Conservation (phyloP, 2,888 invertebrate species). For the Sipha maydis region DNA sequence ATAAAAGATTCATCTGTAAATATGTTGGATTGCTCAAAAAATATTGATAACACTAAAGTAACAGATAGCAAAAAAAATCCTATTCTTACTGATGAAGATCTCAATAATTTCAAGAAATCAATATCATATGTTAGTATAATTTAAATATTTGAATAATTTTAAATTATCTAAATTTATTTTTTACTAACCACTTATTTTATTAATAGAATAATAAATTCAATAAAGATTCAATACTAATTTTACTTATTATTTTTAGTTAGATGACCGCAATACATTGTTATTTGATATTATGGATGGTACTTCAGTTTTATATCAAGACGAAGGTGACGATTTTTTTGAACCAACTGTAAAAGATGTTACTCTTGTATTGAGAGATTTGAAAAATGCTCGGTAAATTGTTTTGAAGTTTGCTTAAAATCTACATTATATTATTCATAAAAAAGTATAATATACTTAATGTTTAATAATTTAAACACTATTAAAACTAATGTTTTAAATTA, state of each 20-base stretch:
- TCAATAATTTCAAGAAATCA: constrained; percentile 47
- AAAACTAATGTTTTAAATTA: too few relatives aligned
- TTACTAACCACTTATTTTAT: too few relatives aligned
- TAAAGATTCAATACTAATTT: neutral
- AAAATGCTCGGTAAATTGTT: constrained; percentile 69
- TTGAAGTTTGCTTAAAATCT: neutral
- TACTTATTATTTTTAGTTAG: constrained; percentile 71
- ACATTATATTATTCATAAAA: neutral
- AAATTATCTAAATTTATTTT: neutral
- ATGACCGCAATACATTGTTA: constrained; percentile 79
- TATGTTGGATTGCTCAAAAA: neutral
- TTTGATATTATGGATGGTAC: constrained; percentile 75
- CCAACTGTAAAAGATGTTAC: constrained; percentile 85
- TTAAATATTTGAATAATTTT: neutral
- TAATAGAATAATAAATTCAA: neutral
- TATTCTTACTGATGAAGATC: constrained; percentile 48
- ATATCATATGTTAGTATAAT: constrained; percentile 55
- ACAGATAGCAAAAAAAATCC: constrained; percentile 5
- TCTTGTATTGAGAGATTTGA: constrained; percentile 79
- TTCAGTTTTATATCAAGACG: constrained; percentile 71
- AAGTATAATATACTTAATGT: neutral
- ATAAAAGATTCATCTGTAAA: neutral
- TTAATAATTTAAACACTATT: too few relatives aligned
- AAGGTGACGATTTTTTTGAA: constrained; percentile 90
- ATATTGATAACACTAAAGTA: neutral